Percentiles rank a stretch among this genome's conserved stretches.
Evolutionary conservation across 1,140 invertebrate genomes (phyloP).

Genomic region (Neotoxoptera formosana): DNA sequence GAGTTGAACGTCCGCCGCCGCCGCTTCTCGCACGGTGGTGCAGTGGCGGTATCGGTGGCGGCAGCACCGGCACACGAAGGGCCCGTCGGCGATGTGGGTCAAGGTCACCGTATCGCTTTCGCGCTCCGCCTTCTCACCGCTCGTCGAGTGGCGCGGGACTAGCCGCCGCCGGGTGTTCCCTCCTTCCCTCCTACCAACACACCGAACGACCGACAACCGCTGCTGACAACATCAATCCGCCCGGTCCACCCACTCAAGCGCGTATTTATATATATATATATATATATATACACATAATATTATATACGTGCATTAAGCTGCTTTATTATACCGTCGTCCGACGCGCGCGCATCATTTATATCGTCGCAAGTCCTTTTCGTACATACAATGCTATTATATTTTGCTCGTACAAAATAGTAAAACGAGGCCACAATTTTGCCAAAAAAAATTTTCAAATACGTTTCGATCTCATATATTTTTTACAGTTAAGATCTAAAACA

Average conservation of each 20-base stretch:
- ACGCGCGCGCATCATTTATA: neutral
- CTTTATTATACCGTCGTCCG: neutral
- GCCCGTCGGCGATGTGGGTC: constrained; percentile 32
- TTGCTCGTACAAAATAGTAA: neutral
- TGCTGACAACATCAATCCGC: constrained; percentile 15
- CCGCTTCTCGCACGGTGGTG: neutral
- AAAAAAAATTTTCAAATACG: neutral
- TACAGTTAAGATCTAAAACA: too few species aligned
- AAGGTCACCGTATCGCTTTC: constrained; percentile 50
- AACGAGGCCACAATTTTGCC: neutral
- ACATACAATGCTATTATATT: neutral
- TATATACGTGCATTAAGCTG: neutral
- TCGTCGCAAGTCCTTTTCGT: neutral
- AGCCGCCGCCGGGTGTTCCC: neutral
- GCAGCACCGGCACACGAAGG: constrained; percentile 22
- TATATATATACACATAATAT: too few species aligned
- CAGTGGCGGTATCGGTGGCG: neutral
- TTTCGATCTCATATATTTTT: too few species aligned
- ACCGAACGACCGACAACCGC: neutral
- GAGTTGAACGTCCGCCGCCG: constrained; percentile 39
- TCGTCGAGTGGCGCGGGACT: constrained; percentile 4
- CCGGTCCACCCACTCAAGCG: neutral
- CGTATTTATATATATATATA: neutral
- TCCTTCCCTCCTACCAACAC: neutral
- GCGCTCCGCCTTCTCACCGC: constrained; percentile 14